These are phyloP conservation scores for Akabosia matsudoensis DNA, from an alignment of 1,140 invertebrate genomes.

Conservation along the genomic window DNA sequence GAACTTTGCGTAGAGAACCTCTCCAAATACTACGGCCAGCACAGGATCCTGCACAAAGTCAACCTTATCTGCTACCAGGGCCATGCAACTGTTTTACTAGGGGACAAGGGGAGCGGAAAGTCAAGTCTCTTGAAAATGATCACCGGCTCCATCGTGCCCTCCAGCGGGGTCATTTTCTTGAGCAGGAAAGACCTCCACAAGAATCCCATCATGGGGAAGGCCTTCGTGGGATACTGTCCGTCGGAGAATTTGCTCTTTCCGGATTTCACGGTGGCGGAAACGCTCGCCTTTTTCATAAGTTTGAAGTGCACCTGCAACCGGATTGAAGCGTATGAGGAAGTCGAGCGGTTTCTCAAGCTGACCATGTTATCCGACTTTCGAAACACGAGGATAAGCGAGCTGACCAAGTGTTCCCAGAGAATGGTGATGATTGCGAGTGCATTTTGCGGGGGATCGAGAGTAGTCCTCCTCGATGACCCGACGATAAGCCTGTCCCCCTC, in stretches of 20 bases:
- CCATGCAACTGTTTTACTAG: background rate
- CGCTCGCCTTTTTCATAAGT: background rate
- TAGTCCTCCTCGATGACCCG: constrained; percentile 13
- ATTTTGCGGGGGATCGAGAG: constrained; percentile 1
- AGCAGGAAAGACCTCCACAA: constrained; percentile 9
- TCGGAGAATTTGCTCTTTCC: background rate
- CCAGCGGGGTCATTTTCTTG: background rate
- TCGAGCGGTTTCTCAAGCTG: background rate
- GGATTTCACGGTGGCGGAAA: constrained; percentile 6
- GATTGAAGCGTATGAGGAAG: constrained; percentile 4
- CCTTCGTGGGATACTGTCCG: constrained; percentile 4
- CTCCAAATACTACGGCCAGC: background rate
- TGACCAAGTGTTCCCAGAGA: background rate
- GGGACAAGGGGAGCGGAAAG: constrained; percentile 9
- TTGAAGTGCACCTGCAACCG: background rate
- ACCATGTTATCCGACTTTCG: constrained; percentile 2
- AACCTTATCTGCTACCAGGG: constrained; percentile 6
- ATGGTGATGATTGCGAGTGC: constrained; percentile 15
- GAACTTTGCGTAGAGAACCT: background rate
- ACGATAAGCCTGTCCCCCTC: background rate
- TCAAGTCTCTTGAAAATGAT: background rate
- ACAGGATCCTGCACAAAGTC: constrained; percentile 2
- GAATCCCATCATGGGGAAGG: background rate
- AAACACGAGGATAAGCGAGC: background rate
- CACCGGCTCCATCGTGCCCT: background rate